Evolutionary conservation across 2,888 invertebrate species (phyloP), one percentile per base, ranked within the genome.

Genomic region (Melieria omissa): DNA sequence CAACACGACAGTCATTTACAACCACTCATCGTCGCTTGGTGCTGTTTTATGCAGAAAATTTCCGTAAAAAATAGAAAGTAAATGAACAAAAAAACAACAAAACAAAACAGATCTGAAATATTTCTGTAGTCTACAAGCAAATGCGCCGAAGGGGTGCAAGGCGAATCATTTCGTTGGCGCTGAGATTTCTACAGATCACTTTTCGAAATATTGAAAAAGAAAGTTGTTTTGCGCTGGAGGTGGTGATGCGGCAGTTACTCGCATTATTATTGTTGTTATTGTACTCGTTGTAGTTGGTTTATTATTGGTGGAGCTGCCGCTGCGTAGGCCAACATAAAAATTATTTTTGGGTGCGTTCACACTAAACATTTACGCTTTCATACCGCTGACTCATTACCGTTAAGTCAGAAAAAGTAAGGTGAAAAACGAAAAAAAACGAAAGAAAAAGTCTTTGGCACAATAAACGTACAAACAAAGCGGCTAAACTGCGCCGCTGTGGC

Each of bases 331-430:
- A 61, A 8, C 44, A 9, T 9, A 44, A 12, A 41, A 41, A 61
- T n/a, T 8, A 16, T 64, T 52, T 64, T 64, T 52, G 52, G 64
- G 64, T 64, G 64, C 64, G 64, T 64, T 64, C 64, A 64, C 64
- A 64, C 64, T 64, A 29, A 29, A 29, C 16, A 4, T 29, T 3
- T 7, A 16, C 5, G 9, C 5, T 58, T n/a, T 29, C 29, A 29
- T 29, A 29, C 29, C 29, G 29, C 29, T 29, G 29, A 29, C 29
- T 29, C 29, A 29, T 29, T 29, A 29, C 29, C 29, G 29, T 29
- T 29, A 29, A 29, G 29, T 29, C 29, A 29, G 29, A 29, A 29
- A 29, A 29, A 29, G 29, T 29, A 3, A 29, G 29, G 9, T 5
- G 9, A 10, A 58, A 29, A 14, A 12, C 0, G 4, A 57, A 5